Percentiles rank a stretch among this genome's conserved stretches.
phyloP scores from a whole-genome alignment of 2,797 vertebrate genomes.

The Enoplosus armatus region DNA sequence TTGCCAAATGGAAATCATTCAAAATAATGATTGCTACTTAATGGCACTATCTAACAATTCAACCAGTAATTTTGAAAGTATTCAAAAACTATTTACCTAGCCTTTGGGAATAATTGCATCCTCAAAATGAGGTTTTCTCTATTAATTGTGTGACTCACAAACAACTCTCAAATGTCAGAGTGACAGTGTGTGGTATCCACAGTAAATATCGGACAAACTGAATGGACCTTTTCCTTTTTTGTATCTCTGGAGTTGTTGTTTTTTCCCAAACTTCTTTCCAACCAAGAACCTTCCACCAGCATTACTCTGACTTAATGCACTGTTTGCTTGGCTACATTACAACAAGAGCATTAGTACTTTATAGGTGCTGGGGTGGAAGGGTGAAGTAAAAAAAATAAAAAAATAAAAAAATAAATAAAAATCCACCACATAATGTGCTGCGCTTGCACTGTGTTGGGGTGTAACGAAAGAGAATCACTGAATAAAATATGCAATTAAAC shows the following conservation, averaged over 20 bases:
- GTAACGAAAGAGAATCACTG: slow-evolving; percentile 30
- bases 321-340: slow-evolving; percentile 63
- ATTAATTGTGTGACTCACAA: slow-evolving; percentile 6
- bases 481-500: slow-evolving; percentile 66
- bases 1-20: slow-evolving; percentile 3
- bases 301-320: slow-evolving; percentile 38
- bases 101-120: slow-evolving; percentile 16
- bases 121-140: background rate
- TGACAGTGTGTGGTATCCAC: background rate
- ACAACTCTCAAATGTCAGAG: slow-evolving; percentile 7
- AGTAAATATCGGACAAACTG: background rate
- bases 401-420: no score
- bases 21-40: background rate
- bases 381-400: slow-evolving; percentile 4
- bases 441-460: slow-evolving; percentile 26
- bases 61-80: slow-evolving; percentile 1
- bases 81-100: background rate
- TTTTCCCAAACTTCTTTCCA: no score
- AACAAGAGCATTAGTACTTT: slow-evolving; percentile 60
- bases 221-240: background rate
- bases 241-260: background rate
- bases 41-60: slow-evolving; percentile 12
- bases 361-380: slow-evolving; percentile 42
- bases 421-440: slow-evolving; percentile 40
- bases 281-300: slow-evolving; percentile 16